These are phyloP conservation scores for Seriola dumerili DNA, from an alignment of 2,113 vertebrate genomes.

Conservation along the genomic window DNA sequence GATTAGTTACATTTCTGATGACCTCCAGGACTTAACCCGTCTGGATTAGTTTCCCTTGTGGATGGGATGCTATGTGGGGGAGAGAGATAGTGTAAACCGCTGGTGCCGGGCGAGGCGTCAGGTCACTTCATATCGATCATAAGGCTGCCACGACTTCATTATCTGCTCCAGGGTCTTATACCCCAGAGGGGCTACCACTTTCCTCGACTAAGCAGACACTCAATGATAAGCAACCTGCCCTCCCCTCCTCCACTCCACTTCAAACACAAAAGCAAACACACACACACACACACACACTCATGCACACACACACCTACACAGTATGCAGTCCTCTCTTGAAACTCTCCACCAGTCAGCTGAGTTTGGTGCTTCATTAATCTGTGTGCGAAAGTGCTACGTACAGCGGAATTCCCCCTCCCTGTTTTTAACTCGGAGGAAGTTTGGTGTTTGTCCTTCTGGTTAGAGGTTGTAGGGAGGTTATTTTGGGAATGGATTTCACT, in stretches of 20 bases:
- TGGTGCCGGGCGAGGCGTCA: conserved; percentile 42
- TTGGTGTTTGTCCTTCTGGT: conserved; percentile 71
- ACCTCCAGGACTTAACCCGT: conserved; percentile 19
- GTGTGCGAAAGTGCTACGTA: conserved; percentile 68
- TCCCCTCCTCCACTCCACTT: conserved; percentile 21
- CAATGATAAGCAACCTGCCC: conserved; percentile 69
- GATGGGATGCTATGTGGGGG: conserved; percentile 9
- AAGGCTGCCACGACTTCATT: conserved; percentile 77
- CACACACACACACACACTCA: conserved; percentile 1
- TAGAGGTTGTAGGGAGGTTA: conserved; percentile 68
- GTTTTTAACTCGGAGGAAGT: conserved; percentile 65
- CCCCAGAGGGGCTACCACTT: conserved; percentile 68
- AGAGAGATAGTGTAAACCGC: conserved; percentile 28
- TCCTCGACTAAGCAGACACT: conserved; percentile 83
- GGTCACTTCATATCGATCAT: conserved; percentile 78
- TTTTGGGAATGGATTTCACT: conserved; percentile 69
- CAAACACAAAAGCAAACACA: conserved; percentile 16
- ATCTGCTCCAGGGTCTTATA: conserved; percentile 68
- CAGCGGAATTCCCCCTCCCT: conserved; percentile 70
- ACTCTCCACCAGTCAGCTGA: conserved; percentile 52
- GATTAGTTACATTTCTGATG: not conserved
- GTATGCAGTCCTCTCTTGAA: conserved; percentile 25
- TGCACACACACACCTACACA: not conserved
- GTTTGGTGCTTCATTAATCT: conserved; percentile 67
- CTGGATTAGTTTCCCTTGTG: conserved; percentile 19